These are phyloP conservation scores for Andrena dorsata DNA, from an alignment of 2,888 invertebrate genomes.

Conservation along the genomic window DNA sequence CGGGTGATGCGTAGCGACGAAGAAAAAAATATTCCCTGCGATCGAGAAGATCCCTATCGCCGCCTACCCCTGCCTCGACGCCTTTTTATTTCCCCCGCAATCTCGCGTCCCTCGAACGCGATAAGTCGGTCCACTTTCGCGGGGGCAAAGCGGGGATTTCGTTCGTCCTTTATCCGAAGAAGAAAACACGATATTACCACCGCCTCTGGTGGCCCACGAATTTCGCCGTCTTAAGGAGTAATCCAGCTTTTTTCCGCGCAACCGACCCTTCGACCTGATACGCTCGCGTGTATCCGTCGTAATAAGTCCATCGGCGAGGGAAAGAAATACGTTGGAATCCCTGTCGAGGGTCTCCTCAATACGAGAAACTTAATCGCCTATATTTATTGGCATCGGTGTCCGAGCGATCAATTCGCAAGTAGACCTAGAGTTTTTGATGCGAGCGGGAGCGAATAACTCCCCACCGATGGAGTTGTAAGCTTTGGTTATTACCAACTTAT, in stretches of 20 bases:
- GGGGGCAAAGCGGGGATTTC: constrained; percentile 56
- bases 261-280: not conserved
- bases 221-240: constrained; percentile 63
- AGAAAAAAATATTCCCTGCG: constrained; percentile 51
- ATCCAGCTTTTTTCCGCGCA: constrained; percentile 58
- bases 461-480: not conserved
- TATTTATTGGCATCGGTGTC: not conserved
- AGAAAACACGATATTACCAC: constrained; percentile 67
- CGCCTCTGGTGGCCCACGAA: constrained; percentile 44
- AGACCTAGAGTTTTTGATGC: not conserved
- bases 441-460: not conserved
- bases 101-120: constrained; percentile 54
- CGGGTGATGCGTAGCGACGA: constrained; percentile 5
- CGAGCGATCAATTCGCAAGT: not conserved
- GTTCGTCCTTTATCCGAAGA: constrained; percentile 36
- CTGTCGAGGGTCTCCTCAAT: not conserved
- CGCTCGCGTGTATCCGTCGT: constrained; percentile 3
- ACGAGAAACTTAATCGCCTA: not conserved
- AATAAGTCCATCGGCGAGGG: constrained; percentile 22
- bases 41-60: constrained; percentile 4
- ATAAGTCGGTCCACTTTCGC: constrained; percentile 68
- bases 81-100: constrained; percentile 52
- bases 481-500: constrained; percentile 1
- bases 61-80: not conserved
- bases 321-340: not conserved